Evolutionary conservation across 2,888 invertebrate species (phyloP), one percentile per base, ranked within the genome.

Genomic region (Drosophila mayaguana): DNA sequence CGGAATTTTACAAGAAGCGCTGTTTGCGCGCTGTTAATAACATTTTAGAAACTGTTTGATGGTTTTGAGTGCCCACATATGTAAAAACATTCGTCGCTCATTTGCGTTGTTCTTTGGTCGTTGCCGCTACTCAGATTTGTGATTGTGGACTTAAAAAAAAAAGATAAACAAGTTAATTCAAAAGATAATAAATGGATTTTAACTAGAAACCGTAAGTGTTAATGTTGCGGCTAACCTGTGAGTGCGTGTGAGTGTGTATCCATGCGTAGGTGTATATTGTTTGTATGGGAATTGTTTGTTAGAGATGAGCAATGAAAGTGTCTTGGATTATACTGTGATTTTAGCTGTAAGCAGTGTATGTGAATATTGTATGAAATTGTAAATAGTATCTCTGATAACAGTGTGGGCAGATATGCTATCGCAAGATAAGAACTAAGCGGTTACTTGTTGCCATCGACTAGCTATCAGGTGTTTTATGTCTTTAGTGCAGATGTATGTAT

Each of bases 121-220:
- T 54, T 46, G 60, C 59, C 54, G 59, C 69, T 28, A 36, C 54
- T 59, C 40, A 20, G 12, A 28, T 56, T 55, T 34, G 40, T 61
- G 60, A 14, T 22, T 48, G 36, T 61, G 45, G 22, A 25, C 38
- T 32, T 36, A 55, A 38, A 32, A 59, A 22, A 11, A 43, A 11
- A 18, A 18, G 16, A 2, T 5, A 18, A 43, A 40, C 36, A 40
- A 45, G n/a, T 18, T 12, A 34, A 36, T 36, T 34, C 1, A 46
- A 36, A 53, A 25, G 51, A 53, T 40, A 40, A 43, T 56, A 56
- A n/a, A 70, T 61, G 61, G 70, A 50, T 42, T 12, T 46, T 32
- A 45, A 50, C 45, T 62, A 61, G 22, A 56, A 62, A 57, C 45
- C 36, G 71, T 71, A 71, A 63, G 68, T 68, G 78, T 50, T 66